Conservation (phyloP, 2,797 vertebrate species). For the Clarias laeviceps region DNA sequence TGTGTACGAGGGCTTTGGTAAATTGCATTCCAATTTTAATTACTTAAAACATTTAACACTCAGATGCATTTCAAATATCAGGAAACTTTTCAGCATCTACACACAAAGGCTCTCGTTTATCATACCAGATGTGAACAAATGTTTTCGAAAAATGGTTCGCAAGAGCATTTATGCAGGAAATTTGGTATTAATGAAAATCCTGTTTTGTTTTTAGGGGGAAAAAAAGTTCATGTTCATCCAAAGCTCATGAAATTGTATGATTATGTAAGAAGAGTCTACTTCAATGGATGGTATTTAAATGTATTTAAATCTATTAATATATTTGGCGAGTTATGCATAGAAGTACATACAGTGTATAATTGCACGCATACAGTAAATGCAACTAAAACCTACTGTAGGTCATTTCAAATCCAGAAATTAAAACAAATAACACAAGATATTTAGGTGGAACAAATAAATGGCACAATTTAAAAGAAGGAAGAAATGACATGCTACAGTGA, state of each 20-base stretch:
- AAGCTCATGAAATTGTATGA: not conserved
- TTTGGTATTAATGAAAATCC: not conserved
- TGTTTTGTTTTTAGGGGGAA: not conserved
- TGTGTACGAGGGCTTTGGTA: not conserved
- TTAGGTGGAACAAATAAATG: not conserved
- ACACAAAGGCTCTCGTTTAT: not conserved
- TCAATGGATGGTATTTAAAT: not conserved
- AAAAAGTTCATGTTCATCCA: not conserved
- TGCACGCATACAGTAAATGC: not conserved
- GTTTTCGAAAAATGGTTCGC: not conserved
- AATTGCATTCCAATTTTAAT: conserved; percentile 4
- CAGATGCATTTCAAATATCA: not conserved
- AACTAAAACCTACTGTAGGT: not conserved
- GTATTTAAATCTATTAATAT: not conserved
- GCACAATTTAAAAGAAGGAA: not conserved
- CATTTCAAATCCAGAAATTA: not conserved
- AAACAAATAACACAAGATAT: not conserved
- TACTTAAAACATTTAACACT: conserved; percentile 2
- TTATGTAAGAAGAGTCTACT: not conserved
- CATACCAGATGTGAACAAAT: not conserved
- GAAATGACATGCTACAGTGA: not conserved
- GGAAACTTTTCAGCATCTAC: not conserved
- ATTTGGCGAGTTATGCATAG: not conserved
- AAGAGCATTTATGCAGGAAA: not conserved
- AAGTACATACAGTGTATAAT: not conserved